These are phyloP conservation scores for Thymelicus acteon DNA, from an alignment of 2,888 invertebrate species.

Conservation along the genomic window DNA sequence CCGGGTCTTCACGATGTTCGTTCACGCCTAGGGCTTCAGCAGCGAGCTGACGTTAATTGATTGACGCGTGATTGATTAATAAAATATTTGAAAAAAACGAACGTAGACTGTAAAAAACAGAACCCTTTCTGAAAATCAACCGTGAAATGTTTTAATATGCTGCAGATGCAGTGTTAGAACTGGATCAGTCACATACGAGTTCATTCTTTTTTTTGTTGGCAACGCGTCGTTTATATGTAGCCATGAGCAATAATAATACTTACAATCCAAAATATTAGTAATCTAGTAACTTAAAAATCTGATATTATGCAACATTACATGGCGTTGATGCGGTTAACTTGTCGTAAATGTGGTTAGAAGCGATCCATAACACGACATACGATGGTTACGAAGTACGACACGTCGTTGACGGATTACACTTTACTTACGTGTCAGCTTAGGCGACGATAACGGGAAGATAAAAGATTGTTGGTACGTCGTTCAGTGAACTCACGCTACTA, in stretches of 20 bases:
- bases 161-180: neutral
- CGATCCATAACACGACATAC: conserved; percentile 31
- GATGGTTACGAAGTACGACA: conserved; percentile 35
- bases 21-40: conserved; percentile 78
- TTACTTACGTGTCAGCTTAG: conserved; percentile 40
- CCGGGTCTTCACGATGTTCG: conserved; percentile 69
- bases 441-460: conserved; percentile 45
- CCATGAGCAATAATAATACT: no score
- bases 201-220: no score
- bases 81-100: conserved; percentile 62
- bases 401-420: conserved; percentile 48
- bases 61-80: conserved; percentile 76
- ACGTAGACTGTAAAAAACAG: conserved; percentile 35
- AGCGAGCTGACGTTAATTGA: conserved; percentile 72
- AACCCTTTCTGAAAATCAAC: neutral
- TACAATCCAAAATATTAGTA: neutral
- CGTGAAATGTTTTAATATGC: neutral
- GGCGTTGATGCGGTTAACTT: conserved; percentile 35
- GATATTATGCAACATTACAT: conserved; percentile 39
- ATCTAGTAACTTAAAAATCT: conserved; percentile 11
- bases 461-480: conserved; percentile 46
- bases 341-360: conserved; percentile 40
- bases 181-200: no score
- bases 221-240: no score
- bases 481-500: conserved; percentile 43